Percentiles rank a stretch among this genome's conserved stretches.
Conservation (phyloP, 2,888 invertebrate genomes). For the Drosophila tanythrix region DNA sequence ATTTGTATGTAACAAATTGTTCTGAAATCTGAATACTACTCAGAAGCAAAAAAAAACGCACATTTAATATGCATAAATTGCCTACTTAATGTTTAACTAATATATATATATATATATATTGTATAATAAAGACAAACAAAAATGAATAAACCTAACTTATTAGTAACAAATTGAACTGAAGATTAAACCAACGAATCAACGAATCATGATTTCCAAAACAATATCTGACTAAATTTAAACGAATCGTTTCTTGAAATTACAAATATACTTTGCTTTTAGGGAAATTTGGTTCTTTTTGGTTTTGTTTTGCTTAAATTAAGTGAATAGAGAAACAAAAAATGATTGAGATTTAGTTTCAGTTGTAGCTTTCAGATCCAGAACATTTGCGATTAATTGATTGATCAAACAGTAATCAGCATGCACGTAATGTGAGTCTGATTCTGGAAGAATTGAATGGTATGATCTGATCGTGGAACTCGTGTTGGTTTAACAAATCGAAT, state of each 20-base stretch:
- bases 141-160: background rate
- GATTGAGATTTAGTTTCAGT: slow-evolving; percentile 5
- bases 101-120: background rate
- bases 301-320: background rate
- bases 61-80: background rate
- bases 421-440: slow-evolving; percentile 25
- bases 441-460: slow-evolving; percentile 21
- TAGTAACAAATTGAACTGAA: background rate
- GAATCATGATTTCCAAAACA: background rate
- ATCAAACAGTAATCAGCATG: slow-evolving; percentile 15
- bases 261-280: background rate
- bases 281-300: background rate
- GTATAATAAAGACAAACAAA: background rate
- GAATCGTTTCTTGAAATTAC: background rate
- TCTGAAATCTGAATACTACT: slow-evolving; percentile 33
- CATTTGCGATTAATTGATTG: slow-evolving; percentile 30
- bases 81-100: background rate
- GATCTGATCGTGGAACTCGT: slow-evolving; percentile 38
- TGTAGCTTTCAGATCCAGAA: slow-evolving; percentile 31
- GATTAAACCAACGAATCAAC: background rate
- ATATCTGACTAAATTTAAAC: background rate
- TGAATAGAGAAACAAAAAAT: background rate
- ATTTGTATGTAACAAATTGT: slow-evolving; percentile 19
- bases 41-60: background rate
- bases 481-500: slow-evolving; percentile 27